These are phyloP conservation scores for Elymnias hypermnestra DNA, from an alignment of 1,140 invertebrate genomes.

Conservation along the genomic window DNA sequence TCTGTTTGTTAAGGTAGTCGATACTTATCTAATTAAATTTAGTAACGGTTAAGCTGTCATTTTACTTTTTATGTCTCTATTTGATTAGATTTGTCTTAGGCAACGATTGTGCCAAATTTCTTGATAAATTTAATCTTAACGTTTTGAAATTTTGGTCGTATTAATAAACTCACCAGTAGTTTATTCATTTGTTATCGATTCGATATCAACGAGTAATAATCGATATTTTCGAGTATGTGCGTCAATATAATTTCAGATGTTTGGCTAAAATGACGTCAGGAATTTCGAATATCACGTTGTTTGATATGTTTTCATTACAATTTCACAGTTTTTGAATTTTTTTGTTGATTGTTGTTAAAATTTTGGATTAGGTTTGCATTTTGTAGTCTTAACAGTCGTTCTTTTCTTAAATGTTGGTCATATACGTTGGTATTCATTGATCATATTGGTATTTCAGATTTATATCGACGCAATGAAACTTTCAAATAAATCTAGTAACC, in stretches of 20 bases:
- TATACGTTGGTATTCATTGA: slow-evolving; percentile 8
- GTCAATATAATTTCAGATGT: slow-evolving; percentile 40
- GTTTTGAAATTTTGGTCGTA: no score
- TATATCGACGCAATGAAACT: slow-evolving; percentile 23
- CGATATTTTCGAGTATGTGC: slow-evolving; percentile 6
- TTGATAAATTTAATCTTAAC: slow-evolving; percentile 1
- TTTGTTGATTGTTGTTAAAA: neutral
- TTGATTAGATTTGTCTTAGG: slow-evolving; percentile 2
- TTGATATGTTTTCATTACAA: neutral
- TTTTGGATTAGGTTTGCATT: neutral
- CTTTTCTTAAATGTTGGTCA: no score
- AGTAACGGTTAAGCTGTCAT: neutral
- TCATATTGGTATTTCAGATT: slow-evolving; percentile 16
- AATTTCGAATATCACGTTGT: neutral
- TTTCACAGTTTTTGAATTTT: neutral
- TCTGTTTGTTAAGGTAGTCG: slow-evolving; percentile 1
- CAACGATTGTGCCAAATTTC: slow-evolving; percentile 1
- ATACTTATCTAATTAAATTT: slow-evolving; percentile 2
- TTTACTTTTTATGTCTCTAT: neutral
- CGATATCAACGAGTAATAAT: slow-evolving; percentile 13
- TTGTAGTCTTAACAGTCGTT: no score
- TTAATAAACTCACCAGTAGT: no score
- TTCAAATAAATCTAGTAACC: slow-evolving; percentile 18
- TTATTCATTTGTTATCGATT: no score
- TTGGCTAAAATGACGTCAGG: slow-evolving; percentile 23